Evolutionary conservation across 2,113 vertebrate species (phyloP).

Genomic region (Triplophysa rosa): DNA sequence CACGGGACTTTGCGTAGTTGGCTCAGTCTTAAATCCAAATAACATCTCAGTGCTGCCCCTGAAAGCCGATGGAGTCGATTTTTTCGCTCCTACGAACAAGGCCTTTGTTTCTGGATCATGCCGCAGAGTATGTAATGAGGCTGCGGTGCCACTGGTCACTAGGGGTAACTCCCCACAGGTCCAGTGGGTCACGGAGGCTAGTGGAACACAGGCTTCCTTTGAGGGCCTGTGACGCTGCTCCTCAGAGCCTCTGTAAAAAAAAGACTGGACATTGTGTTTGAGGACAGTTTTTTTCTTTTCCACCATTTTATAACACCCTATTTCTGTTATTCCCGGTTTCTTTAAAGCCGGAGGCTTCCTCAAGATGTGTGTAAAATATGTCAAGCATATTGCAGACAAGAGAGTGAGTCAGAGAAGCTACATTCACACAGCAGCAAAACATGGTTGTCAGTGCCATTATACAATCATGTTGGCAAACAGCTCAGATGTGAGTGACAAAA

Average conservation of each 20-base stretch:
- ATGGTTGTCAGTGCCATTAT: no score
- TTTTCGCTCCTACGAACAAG: conserved; percentile 7
- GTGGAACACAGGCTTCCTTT: not conserved
- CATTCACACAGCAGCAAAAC: no score
- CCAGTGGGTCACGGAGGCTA: not conserved
- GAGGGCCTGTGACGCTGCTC: not conserved
- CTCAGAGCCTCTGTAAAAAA: not conserved
- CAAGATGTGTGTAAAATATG: conserved; percentile 22
- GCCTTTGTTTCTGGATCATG: conserved; percentile 7
- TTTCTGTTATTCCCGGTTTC: not conserved
- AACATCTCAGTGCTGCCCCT: conserved; percentile 25
- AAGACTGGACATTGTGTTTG: conserved; percentile 10
- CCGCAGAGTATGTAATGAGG: conserved; percentile 17
- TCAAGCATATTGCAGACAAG: not conserved
- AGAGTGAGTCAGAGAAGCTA: not conserved
- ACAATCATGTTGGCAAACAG: no score
- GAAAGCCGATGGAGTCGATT: conserved; percentile 20
- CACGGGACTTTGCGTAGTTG: conserved; percentile 1
- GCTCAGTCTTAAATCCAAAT: conserved; percentile 32
- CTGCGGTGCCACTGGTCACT: conserved; percentile 18
- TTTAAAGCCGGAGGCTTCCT: not conserved
- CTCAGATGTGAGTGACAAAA: no score
- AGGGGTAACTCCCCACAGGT: not conserved
- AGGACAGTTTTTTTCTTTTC: not conserved
- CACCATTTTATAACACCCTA: not conserved